These are phyloP conservation scores for Cotesia congregata DNA, from an alignment of 2,888 invertebrate genomes.

Conservation along the genomic window DNA sequence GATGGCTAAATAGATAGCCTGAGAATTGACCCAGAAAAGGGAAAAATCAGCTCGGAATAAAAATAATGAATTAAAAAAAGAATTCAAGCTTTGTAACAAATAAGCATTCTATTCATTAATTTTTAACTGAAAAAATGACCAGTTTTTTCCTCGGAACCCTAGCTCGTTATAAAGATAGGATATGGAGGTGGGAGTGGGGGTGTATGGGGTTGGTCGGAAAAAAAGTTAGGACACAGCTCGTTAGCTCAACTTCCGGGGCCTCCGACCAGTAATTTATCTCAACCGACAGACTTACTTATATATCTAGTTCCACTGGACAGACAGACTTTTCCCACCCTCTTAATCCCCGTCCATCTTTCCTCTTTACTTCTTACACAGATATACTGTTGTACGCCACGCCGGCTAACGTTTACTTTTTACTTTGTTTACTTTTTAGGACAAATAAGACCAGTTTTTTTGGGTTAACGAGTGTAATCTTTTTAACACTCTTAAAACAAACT, in stretches of 20 bases:
- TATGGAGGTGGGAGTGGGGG: neutral
- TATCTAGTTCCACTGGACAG: constrained; percentile 33
- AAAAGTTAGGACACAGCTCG: constrained; percentile 47
- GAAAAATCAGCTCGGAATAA: constrained; percentile 30
- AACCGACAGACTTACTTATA: constrained; percentile 44
- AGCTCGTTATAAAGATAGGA: too few species aligned
- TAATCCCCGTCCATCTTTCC: constrained; percentile 13
- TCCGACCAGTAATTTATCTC: constrained; percentile 46
- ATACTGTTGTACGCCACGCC: constrained; percentile 5
- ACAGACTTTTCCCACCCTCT: constrained; percentile 19
- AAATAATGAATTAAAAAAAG: constrained; percentile 25
- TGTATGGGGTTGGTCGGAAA: neutral
- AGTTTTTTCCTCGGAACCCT: too few species aligned
- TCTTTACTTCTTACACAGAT: constrained; percentile 18
- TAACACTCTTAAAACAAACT: neutral
- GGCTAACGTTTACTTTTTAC: constrained; percentile 22
- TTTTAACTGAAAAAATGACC: too few species aligned
- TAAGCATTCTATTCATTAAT: too few species aligned
- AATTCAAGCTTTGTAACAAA: neutral
- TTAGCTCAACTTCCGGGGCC: constrained; percentile 46
- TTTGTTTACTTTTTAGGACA: constrained; percentile 3
- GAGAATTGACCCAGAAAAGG: constrained; percentile 23
- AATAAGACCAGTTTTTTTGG: neutral
- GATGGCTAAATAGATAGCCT: constrained; percentile 42
- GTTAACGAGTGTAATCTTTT: neutral